Evolutionary conservation across 1,140 invertebrate genomes (phyloP), one percentile per base, ranked within the genome.

Genomic region (Euborellia annulipes): DNA sequence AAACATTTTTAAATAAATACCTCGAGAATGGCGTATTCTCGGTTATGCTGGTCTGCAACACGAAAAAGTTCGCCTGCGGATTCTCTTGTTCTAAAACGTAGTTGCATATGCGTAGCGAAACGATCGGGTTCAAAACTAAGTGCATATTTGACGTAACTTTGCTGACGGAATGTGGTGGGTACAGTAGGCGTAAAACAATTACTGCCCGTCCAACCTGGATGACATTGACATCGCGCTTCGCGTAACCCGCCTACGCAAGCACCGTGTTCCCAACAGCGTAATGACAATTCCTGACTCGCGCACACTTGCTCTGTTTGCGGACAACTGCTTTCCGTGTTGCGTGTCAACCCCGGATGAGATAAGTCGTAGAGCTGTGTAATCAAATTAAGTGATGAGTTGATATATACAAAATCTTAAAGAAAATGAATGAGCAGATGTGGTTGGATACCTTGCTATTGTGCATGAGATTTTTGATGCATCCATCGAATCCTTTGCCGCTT

Each of bases 71-170:
- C 73, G 6, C 76, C 78, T 32, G 72, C 64, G 44, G 62, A 64
- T 52, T 81, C 73, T 22, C 79, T 61, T 0, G 79, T 82, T 16
- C 79, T 61, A 59, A 81, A 80, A 43, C 72, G 63, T 43, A 83
- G 54, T 54, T 79, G 76, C 42, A 82, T 62, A 48, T 73, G 66
- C 2, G 73, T 78, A 37, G 62, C 62, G 50, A 73, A 78, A 1
- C 68, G 60, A 59, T 76, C 69, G 13, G 73, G 74, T 42, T 77
- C 72, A 54, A 80, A 78, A 21, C 71, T 76, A 20, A 81, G 60
- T 7, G 73, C 71, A 62, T 79, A 82, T 50, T 76, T 73, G 7
- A 82, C 71, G 59, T 77, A 83, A 43, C 73, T 76, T 48, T 72
- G 69, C 2, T 69, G 58, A 50, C 73, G 68, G 51, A 82, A 78